Percentiles rank a stretch among this genome's conserved stretches.
Evolutionary conservation across 2,888 invertebrate species (phyloP).

Genomic region (Hyles lineata): DNA sequence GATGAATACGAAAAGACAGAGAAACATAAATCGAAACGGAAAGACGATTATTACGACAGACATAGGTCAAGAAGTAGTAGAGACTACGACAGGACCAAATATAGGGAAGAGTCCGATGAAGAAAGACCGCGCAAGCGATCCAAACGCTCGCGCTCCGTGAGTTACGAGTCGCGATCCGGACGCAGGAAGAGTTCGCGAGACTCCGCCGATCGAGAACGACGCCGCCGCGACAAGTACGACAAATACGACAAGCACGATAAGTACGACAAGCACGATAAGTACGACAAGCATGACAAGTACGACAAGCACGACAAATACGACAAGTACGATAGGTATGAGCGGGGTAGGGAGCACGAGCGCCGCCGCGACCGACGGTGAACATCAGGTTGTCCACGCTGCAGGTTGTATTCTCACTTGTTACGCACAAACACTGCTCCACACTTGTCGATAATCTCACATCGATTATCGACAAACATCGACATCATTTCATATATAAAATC

Average conservation of each 20-base stretch:
- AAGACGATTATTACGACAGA: constrained; percentile 65
- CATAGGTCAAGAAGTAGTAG: constrained; percentile 64
- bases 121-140: constrained; percentile 67
- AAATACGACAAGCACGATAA: constrained; percentile 54
- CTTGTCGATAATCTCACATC: background rate
- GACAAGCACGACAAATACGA: constrained; percentile 49
- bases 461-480: constrained; percentile 1
- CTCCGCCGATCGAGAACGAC: constrained; percentile 53
- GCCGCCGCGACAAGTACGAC: constrained; percentile 62
- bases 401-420: constrained; percentile 68
- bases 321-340: constrained; percentile 78
- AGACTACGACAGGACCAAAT: constrained; percentile 67
- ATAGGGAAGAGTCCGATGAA: constrained; percentile 73
- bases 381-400: constrained; percentile 70
- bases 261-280: constrained; percentile 33
- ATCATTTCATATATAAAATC: background rate
- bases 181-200: constrained; percentile 52
- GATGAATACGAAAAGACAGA: constrained; percentile 63
- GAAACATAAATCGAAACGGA: constrained; percentile 59
- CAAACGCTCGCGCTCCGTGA: constrained; percentile 69
- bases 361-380: constrained; percentile 77
- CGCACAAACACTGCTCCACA: constrained; percentile 8
- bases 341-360: constrained; percentile 74
- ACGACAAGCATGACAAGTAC: constrained; percentile 25
- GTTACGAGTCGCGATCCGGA: constrained; percentile 67